Evolutionary conservation across 2,113 vertebrate genomes (phyloP), one percentile per base, ranked within the genome.

Genomic region (Macrotus californicus): DNA sequence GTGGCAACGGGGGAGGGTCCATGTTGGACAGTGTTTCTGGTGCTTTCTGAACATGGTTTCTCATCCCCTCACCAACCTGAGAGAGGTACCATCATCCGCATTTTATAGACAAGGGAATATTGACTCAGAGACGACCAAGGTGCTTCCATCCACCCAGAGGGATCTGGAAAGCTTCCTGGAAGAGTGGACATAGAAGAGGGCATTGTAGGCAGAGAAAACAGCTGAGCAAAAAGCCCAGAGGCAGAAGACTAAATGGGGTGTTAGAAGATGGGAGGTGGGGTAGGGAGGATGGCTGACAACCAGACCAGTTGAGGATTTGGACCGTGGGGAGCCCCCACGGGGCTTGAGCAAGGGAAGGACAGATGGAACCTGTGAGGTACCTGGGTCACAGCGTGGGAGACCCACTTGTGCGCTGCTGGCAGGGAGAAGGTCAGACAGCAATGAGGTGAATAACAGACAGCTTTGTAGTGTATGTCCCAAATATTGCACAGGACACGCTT

Each of bases 31-130:
- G 34, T 22, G 14, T 22, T 41, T 34, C 56, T 76, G 36, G 56
- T 31, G 1, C 36, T 41, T 86, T 85, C 76, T 59, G 61, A 83
- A 69, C 8, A 22, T 4, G 8, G 15, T 54, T 56, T 72, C 4
- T 73, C 3, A 1, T 73, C 46, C 39, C 48, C 3, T 84, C 26
- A 59, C 64, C 59, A n/a, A 43, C n/a, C 54, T 21, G 21, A 73
- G 66, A 73, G 10, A n/a, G 26, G 18, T 26, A 22, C 22, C 14
- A 6, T 3, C 1, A 7, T 66, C 26, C 19, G 50, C 36, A 59
- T 73, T 69, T 91, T 75, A 66, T 13, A 93, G 79, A 83, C 41
- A 31, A 80, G 72, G 82, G 87, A 67, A 72, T 15, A 16, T 67
- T 92, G 48, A 5, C 12, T 87, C 48, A 36, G 80, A 75, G 66